These are phyloP conservation scores for Reinhardtius hippoglossoides DNA, from an alignment of 2,113 vertebrate species.

Conservation along the genomic window DNA sequence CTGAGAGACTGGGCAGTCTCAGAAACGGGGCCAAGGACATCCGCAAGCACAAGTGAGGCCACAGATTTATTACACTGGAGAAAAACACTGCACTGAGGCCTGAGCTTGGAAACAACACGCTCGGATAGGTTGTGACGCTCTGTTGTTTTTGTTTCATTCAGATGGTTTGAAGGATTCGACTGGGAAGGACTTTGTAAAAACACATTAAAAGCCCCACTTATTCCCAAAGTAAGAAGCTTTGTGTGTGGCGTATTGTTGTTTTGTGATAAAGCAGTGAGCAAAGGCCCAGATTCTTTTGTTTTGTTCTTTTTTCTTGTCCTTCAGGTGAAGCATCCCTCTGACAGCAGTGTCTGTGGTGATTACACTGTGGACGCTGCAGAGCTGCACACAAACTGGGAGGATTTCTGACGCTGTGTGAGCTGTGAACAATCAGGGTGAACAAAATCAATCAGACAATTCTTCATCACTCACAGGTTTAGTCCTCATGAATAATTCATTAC, in stretches of 20 bases:
- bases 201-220: slow-evolving; percentile 69
- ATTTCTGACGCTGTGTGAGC: slow-evolving; percentile 69
- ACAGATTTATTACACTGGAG: slow-evolving; percentile 26
- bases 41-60: slow-evolving; percentile 81
- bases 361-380: slow-evolving; percentile 54
- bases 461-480: slow-evolving; percentile 23
- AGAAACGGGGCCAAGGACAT: slow-evolving; percentile 83
- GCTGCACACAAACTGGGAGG: slow-evolving; percentile 73
- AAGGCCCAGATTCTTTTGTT: not conserved
- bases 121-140: slow-evolving; percentile 21
- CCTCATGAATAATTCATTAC: slow-evolving; percentile 20
- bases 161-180: slow-evolving; percentile 85
- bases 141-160: slow-evolving; percentile 45
- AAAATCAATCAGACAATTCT: not conserved
- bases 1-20: slow-evolving; percentile 78
- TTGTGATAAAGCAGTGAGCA: not conserved
- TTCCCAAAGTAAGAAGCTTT: slow-evolving; percentile 74
- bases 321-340: slow-evolving; percentile 65
- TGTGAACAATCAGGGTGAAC: not conserved
- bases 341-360: slow-evolving; percentile 37
- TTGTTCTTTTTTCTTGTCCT: slow-evolving; percentile 13
- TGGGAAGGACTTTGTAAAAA: slow-evolving; percentile 78
- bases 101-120: not conserved
- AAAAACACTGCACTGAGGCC: not conserved
- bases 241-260: not conserved